A percentile compares a stretch with the other conserved stretches of the same genome.
These are phyloP conservation scores for Rotaria magnacalcarata DNA, from an alignment of 2,888 invertebrate genomes.

Conservation along the genomic window DNA sequence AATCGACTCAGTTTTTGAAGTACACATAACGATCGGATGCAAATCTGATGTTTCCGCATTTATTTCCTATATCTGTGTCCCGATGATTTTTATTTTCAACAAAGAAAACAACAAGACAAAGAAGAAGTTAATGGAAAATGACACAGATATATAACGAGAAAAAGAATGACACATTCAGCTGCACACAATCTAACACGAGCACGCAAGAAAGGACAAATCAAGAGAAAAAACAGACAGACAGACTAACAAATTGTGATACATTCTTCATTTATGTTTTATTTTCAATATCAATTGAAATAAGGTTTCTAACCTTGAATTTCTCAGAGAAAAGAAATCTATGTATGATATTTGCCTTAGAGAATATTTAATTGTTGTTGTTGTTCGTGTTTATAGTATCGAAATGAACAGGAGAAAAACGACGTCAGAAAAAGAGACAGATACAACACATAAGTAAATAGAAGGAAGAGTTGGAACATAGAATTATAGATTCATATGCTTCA, in stretches of 20 bases:
- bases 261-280: too few species aligned
- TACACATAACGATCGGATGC: too few species aligned
- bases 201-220: neutral
- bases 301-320: neutral
- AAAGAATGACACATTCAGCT: neutral
- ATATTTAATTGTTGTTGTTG: neutral
- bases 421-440: neutral
- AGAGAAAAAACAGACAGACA: too few species aligned
- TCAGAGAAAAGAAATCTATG: neutral
- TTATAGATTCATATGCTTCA: neutral
- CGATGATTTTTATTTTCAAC: neutral
- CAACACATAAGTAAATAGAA: neutral
- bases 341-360: too few species aligned
- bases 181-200: neutral
- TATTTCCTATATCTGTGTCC: neutral
- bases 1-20: too few species aligned
- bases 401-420: neutral
- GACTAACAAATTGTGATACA: too few species aligned
- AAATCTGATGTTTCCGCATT: too few species aligned
- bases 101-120: neutral
- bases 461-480: neutral
- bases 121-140: neutral
- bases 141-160: neutral
- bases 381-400: conserved; percentile 12
- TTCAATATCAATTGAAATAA: neutral